phyloP scores from a whole-genome alignment of 30 jellyfish, hydroid and myxozoan species.

The Catostylus mosaicus region DNA sequence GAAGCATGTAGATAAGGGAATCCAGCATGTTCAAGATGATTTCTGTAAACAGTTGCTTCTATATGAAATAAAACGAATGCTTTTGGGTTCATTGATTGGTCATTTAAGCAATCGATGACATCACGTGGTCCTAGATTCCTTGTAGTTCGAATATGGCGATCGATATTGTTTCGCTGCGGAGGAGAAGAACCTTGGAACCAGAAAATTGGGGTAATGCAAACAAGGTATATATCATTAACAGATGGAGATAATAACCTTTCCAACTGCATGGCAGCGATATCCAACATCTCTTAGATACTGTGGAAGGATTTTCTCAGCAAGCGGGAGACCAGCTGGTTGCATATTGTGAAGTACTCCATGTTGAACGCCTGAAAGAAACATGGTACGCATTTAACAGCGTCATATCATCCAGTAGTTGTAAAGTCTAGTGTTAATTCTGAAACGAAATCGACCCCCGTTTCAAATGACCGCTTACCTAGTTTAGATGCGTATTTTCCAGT shows the following conservation, averaged over 20 bases:
- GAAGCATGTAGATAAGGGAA: no score
- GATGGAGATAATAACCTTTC: conserved; percentile 67
- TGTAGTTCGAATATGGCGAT: no score
- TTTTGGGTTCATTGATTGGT: no score
- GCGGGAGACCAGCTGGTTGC: conserved; percentile 96
- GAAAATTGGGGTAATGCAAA: neutral
- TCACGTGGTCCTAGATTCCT: no score
- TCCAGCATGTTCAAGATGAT: no score
- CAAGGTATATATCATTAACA: neutral
- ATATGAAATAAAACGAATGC: no score
- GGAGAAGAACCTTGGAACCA: neutral
- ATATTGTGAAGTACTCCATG: conserved; percentile 93
- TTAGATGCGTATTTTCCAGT: conserved; percentile 97
- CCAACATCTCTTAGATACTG: conserved; percentile 93
- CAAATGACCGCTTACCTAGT: conserved; percentile 84
- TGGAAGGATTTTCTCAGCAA: conserved; percentile 86
- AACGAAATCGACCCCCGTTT: no score
- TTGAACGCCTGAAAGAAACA: conserved; percentile 80
- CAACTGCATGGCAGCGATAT: conserved; percentile 90
- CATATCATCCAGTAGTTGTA: no score
- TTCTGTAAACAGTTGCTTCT: no score
- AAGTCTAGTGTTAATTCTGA: no score
- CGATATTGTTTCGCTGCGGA: no score
- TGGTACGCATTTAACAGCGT: neutral
- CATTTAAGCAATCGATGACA: no score